Conservation (phyloP, 2,113 vertebrate species). For the Ariopsis seemanni region DNA sequence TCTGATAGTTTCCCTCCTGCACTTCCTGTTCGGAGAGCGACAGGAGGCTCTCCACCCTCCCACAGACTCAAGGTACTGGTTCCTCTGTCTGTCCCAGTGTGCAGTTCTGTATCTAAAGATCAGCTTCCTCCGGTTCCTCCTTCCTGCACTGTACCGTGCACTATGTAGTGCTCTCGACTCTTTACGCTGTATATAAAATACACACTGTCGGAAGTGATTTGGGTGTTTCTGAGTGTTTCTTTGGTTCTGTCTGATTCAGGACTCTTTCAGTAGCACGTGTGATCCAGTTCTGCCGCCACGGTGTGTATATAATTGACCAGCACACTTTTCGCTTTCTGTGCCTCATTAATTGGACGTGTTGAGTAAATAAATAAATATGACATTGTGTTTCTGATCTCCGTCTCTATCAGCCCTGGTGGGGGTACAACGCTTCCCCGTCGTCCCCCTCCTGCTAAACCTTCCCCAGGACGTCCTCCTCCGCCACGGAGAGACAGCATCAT, state of each 20-base stretch:
- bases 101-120: not conserved
- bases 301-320: constrained; percentile 12
- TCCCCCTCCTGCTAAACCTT: constrained; percentile 76
- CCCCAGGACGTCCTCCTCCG: constrained; percentile 83
- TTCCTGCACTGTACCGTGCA: no score
- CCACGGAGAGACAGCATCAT: constrained; percentile 66
- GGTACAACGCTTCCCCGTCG: constrained; percentile 76
- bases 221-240: not conserved
- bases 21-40: constrained; percentile 81
- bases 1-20: constrained; percentile 73
- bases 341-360: not conserved
- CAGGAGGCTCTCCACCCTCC: constrained; percentile 68
- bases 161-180: not conserved
- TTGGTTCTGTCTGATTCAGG: constrained; percentile 22
- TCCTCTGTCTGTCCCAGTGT: not conserved
- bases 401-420: constrained; percentile 67
- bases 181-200: not conserved
- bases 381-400: not conserved
- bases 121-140: not conserved
- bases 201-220: not conserved
- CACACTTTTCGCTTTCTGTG: not conserved
- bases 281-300: not conserved
- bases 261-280: not conserved
- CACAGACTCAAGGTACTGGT: constrained; percentile 59
- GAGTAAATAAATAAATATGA: not conserved